Base-by-base conservation (phyloP, 2,113 vertebrate genomes). In the Silurus glanis region DNA sequence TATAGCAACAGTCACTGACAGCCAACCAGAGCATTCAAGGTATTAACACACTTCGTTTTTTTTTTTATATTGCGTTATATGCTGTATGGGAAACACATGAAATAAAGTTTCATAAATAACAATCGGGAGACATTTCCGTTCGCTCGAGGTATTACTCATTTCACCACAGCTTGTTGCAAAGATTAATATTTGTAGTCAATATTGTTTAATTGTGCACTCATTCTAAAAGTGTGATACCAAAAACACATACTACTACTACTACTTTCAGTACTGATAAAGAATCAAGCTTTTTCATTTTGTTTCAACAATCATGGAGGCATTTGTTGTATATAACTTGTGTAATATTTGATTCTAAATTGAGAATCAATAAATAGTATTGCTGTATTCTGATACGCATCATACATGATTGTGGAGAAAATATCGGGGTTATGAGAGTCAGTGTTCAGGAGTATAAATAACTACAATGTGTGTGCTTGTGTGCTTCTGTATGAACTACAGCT, bases 1-100 rank as follows among this genome's bases (percentile, higher is more conserved):
- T 81, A 92, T 88, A 81, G 90, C 88, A 91, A 95, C 93, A 90
- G 51, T 62, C 66, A 16, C 55, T 85, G 92, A 61, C 84, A 91
- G 83, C 91, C 74, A 83, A 89, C 86, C 93, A 49, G 92, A 93
- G 82, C 91, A 55, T 90, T 88, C 92, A 91, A 94, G 96, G 97
- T 97, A 94, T 83, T 87, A 89, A 91, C 58, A 83, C 83, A 71
- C 74, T 53, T 75, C 49, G 37, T 72, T 80, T 58, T 75, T 69
- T 80, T 59, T 83, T 67, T 59, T 72, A 62, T 45, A 67, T 89
- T 82, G 86, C 78, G 37, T 53, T 59, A 17, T 78, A 64, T 67
- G 69, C 56, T 71, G 69, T n/a, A 49, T 85, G 69, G 74, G 58
- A 84, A 37, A 51, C 21, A 69, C 37, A 51, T 83, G 56, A 76